phyloP scores from a whole-genome alignment of 2,888 invertebrate species.

The Stictocephala bisonia region DNA sequence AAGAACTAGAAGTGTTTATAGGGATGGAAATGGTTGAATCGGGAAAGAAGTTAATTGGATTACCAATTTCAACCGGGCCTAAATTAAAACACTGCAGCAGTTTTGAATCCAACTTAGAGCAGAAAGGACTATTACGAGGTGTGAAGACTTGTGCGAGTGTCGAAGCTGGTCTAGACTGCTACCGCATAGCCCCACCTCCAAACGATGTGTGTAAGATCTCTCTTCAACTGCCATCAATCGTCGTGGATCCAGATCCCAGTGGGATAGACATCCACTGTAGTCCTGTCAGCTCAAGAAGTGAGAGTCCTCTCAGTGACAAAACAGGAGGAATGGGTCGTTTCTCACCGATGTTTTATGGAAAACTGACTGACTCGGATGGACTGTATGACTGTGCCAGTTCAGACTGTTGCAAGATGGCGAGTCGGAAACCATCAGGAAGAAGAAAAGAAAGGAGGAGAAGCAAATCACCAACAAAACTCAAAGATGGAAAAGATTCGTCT shows the following conservation, averaged over 20 bases:
- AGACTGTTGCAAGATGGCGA: constrained; percentile 71
- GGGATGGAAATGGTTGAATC: constrained; percentile 64
- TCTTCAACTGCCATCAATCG: constrained; percentile 72
- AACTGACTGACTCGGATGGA: constrained; percentile 82
- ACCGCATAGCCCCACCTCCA: constrained; percentile 49
- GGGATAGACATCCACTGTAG: constrained; percentile 65
- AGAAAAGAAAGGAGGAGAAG: constrained; percentile 72
- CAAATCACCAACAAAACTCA: constrained; percentile 66
- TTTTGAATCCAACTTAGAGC: constrained; percentile 54
- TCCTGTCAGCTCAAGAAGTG: constrained; percentile 82
- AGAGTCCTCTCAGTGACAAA: constrained; percentile 81
- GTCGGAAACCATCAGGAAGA: constrained; percentile 66
- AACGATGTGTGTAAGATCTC: constrained; percentile 53
- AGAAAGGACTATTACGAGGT: constrained; percentile 40
- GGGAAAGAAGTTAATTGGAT: constrained; percentile 59
- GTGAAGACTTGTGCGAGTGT: constrained; percentile 56
- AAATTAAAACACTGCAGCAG: constrained; percentile 54
- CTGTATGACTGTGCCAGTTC: constrained; percentile 81
- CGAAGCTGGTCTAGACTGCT: constrained; percentile 55
- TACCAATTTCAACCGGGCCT: constrained; percentile 24
- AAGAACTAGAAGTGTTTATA: constrained; percentile 70
- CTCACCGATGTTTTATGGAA: constrained; percentile 78
- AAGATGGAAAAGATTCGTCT: constrained; percentile 61
- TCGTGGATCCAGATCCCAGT: constrained; percentile 68
- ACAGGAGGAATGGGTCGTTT: constrained; percentile 74